Evolutionary conservation across 2,888 invertebrate species (phyloP).

Genomic region (Lepetodrilus schrolli): DNA sequence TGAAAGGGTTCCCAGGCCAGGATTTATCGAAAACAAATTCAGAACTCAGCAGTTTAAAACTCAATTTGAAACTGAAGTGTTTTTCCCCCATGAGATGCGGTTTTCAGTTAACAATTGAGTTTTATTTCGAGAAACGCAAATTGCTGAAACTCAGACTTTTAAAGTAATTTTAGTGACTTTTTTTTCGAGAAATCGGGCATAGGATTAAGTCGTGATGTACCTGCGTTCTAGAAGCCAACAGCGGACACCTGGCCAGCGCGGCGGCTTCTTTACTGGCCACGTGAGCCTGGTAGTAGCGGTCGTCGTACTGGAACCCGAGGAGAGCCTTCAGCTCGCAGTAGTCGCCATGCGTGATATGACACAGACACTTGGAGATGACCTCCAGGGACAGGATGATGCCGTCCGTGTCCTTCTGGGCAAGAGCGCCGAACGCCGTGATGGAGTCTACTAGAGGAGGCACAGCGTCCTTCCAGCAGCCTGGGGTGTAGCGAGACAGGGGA

Average conservation of each 20-base stretch:
- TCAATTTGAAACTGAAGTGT: too few relatives aligned
- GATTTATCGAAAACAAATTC: too few relatives aligned
- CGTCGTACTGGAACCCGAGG: constrained; percentile 29
- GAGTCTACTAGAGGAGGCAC: constrained; percentile 34
- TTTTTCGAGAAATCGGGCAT: too few relatives aligned
- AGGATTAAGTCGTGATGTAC: too few relatives aligned
- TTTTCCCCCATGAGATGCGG: too few relatives aligned
- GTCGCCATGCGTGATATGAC: constrained; percentile 29
- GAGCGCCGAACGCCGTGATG: background rate
- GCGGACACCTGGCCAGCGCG: background rate
- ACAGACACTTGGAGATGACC: constrained; percentile 28
- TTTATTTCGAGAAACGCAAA: too few relatives aligned
- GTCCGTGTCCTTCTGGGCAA: background rate
- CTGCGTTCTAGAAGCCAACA: constrained; percentile 8
- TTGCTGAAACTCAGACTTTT: too few relatives aligned
- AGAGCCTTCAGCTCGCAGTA: constrained; percentile 30
- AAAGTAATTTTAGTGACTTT: too few relatives aligned
- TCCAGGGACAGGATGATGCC: constrained; percentile 31
- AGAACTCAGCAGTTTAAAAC: too few relatives aligned
- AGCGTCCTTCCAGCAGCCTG: constrained; percentile 39
- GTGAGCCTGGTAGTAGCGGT: constrained; percentile 31
- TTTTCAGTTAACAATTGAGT: too few relatives aligned
- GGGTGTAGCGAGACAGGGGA: background rate
- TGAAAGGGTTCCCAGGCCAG: too few relatives aligned
- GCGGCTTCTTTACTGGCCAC: constrained; percentile 17